Evolutionary conservation across 1,140 invertebrate species (phyloP), one percentile per base, ranked within the genome.

Genomic region (Solenopsis fugax): DNA sequence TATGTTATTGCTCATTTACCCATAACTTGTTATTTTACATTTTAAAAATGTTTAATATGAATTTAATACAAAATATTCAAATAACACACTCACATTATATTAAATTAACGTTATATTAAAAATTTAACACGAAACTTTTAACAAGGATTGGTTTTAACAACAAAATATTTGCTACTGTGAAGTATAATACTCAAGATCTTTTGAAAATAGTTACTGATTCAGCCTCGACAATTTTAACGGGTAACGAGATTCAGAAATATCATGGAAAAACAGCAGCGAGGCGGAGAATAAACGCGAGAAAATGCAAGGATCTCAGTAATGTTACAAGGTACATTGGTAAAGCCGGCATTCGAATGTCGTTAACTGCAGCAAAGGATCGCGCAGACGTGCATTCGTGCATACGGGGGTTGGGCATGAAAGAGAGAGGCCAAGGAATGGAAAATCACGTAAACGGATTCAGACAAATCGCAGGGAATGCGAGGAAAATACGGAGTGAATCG

Each of bases 381-480:
- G 69, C 29, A 84, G 56, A 84, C 80, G 80, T 75, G 80, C 67
- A 52, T 73, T 84, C 67, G 67, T 84, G 69, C 18, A 73, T 37
- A 71, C 41, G 45, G n/a, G n/a, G 58, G 41, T 21, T 34, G 41
- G 7, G 56, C 52, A 34, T 50, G 45, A 69, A 50, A 69, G 65
- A 9, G 65, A 50, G 80, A 37, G 54, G 69, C 52, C 24, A 48
- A 60, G 52, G 34, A 29, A 84, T 56, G 69, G 80, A 75, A 84
- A 84, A 84, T 84, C 80, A 84, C 54, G 54, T 75, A 84, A 84
- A 84, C 69, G 80, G 80, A 84, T 84, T 72, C 69, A 56, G 69
- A 84, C 80, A 84, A 84, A 84, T 84, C 73, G 73, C 73, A 50
- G 50, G 45, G 21, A 64, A 85, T 54, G 60, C 58, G 34, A 85